phyloP scores from a whole-genome alignment of 2,113 vertebrate species.

The Gadus macrocephalus region DNA sequence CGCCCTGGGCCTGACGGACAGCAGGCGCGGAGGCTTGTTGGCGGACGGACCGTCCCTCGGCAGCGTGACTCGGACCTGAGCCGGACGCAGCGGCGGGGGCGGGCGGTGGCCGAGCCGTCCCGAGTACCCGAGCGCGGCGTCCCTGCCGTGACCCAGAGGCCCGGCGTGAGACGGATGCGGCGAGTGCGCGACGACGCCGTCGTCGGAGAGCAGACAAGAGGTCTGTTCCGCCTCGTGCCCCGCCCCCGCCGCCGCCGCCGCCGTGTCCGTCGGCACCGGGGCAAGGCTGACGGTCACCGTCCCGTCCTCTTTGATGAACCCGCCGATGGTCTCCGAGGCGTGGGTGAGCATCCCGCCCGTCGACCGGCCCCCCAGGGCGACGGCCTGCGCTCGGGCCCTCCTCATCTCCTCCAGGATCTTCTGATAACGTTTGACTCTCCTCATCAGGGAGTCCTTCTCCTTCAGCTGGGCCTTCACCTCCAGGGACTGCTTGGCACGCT shows the following conservation, averaged over 20 bases:
- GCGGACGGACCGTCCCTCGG: slow-evolving; percentile 14
- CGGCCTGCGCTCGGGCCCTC: slow-evolving; percentile 28
- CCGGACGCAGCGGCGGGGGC: not conserved
- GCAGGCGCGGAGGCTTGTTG: slow-evolving; percentile 19
- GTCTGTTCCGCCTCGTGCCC: slow-evolving; percentile 12
- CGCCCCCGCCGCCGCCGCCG: slow-evolving; percentile 2
- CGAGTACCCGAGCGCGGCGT: not conserved
- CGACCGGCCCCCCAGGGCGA: slow-evolving; percentile 25
- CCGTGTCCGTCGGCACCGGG: slow-evolving; percentile 18
- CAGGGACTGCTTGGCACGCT: slow-evolving; percentile 70
- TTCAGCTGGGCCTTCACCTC: slow-evolving; percentile 62
- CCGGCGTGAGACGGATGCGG: slow-evolving; percentile 5
- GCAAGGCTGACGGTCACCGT: slow-evolving; percentile 61
- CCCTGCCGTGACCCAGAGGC: not conserved
- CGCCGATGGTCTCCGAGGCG: slow-evolving; percentile 58
- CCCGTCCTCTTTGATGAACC: slow-evolving; percentile 73
- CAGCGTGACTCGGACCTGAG: slow-evolving; percentile 48
- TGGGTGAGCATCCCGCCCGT: slow-evolving; percentile 14
- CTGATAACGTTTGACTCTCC: slow-evolving; percentile 64
- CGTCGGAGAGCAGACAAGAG: not conserved
- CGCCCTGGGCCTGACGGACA: slow-evolving; percentile 19
- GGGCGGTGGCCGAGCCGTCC: not conserved
- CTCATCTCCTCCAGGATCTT: slow-evolving; percentile 65
- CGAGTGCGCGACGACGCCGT: not conserved
- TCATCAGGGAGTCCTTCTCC: slow-evolving; percentile 65